Conservation (phyloP, 2,797 vertebrate genomes). For the Nyctibius grandis region DNA sequence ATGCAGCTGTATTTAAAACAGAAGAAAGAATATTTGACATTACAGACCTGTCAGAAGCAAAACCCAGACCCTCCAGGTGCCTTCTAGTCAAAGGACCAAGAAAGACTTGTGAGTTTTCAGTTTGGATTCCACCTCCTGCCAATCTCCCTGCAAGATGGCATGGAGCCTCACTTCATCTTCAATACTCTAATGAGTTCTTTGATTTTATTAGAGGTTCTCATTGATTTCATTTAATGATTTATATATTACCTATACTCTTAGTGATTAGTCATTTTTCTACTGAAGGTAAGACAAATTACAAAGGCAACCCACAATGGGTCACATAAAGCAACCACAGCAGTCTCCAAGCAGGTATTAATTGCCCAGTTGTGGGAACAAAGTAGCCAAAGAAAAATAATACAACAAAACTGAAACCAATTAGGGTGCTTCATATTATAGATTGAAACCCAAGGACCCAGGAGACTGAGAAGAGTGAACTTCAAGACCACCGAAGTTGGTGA, state of each 20-base stretch:
- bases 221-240: slow-evolving; percentile 16
- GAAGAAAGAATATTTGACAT: background rate
- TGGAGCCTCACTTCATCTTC: background rate
- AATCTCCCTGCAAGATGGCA: background rate
- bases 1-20: background rate
- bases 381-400: background rate
- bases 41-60: background rate
- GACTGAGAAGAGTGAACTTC: background rate
- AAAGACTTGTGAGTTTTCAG: background rate
- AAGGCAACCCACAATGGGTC: background rate
- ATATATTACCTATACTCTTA: background rate
- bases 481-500: background rate
- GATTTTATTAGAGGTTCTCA: slow-evolving; percentile 10
- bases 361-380: background rate
- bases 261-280: background rate
- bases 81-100: background rate
- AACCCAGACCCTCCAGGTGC: background rate
- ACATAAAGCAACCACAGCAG: background rate
- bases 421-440: background rate
- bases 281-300: background rate
- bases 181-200: background rate
- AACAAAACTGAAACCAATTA: background rate
- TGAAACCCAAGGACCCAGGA: background rate
- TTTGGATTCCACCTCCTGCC: background rate
- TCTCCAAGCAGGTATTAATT: background rate